Percentiles rank a stretch among this genome's conserved stretches.
phyloP scores from a whole-genome alignment of 2,797 vertebrate species.

The Helicolenus hilgendorfi region DNA sequence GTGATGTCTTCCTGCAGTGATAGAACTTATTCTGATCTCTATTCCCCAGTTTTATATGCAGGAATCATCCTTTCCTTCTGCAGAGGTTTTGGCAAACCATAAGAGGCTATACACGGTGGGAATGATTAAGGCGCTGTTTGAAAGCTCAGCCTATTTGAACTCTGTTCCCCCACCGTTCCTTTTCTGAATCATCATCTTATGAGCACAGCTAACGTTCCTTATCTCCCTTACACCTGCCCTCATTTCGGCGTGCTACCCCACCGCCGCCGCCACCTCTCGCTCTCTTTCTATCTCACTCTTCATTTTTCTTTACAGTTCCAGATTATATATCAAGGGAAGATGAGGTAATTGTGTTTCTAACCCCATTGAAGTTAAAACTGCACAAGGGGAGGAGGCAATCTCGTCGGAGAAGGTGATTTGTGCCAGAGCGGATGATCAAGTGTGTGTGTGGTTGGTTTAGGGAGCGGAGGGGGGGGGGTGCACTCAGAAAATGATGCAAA shows the following conservation, averaged over 20 bases:
- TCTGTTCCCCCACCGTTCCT: slow-evolving; percentile 68
- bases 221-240: slow-evolving; percentile 77
- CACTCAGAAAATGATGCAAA: slow-evolving; percentile 40
- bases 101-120: slow-evolving; percentile 58
- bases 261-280: background rate
- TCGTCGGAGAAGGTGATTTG: slow-evolving; percentile 45
- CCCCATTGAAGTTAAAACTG: slow-evolving; percentile 70
- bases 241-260: slow-evolving; percentile 39
- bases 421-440: slow-evolving; percentile 43
- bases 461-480: background rate
- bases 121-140: slow-evolving; percentile 80
- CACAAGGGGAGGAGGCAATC: slow-evolving; percentile 38
- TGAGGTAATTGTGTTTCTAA: slow-evolving; percentile 77
- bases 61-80: slow-evolving; percentile 54
- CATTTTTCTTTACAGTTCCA: slow-evolving; percentile 62
- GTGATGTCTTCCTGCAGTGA: slow-evolving; percentile 22
- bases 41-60: slow-evolving; percentile 46
- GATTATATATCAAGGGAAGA: slow-evolving; percentile 72
- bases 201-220: slow-evolving; percentile 69
- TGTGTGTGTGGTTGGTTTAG: background rate
- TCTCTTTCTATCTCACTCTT: background rate
- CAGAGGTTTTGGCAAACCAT: slow-evolving; percentile 66
- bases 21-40: slow-evolving; percentile 34
- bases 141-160: slow-evolving; percentile 83
- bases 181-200: slow-evolving; percentile 78